Conservation (phyloP, 2,797 vertebrate genomes). For the Gallinago stenura region DNA sequence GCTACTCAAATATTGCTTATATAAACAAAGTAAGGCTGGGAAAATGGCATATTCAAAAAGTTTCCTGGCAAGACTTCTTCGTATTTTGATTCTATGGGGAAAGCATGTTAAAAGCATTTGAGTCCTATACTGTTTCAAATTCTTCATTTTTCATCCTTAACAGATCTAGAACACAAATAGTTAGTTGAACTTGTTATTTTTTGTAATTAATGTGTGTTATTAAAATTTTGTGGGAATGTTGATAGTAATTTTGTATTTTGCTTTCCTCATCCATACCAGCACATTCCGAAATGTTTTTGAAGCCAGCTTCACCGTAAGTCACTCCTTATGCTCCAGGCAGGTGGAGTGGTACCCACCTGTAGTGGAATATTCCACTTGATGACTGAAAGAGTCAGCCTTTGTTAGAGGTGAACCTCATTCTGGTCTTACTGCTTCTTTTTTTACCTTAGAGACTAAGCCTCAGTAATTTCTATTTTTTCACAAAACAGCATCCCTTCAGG, state of each 20-base stretch:
- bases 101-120: background rate
- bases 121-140: background rate
- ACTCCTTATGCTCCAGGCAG: background rate
- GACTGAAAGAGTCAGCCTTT: background rate
- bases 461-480: background rate
- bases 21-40: background rate
- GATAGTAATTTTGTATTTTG: background rate
- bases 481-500: background rate
- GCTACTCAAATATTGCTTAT: background rate
- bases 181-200: background rate
- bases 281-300: background rate
- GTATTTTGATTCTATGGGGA: background rate
- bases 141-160: slow-evolving; percentile 1
- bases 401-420: background rate
- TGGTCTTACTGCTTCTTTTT: slow-evolving; percentile 6
- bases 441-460: background rate
- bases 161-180: background rate
- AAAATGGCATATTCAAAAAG: background rate
- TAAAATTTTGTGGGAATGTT: background rate
- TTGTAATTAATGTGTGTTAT: background rate
- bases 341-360: background rate
- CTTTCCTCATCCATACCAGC: background rate
- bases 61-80: background rate
- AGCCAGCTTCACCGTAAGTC: background rate
- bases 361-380: slow-evolving; percentile 3